Percentiles rank a stretch among this genome's conserved stretches.
Evolutionary conservation across 2,113 vertebrate genomes (phyloP).

Genomic region (Equus quagga): DNA sequence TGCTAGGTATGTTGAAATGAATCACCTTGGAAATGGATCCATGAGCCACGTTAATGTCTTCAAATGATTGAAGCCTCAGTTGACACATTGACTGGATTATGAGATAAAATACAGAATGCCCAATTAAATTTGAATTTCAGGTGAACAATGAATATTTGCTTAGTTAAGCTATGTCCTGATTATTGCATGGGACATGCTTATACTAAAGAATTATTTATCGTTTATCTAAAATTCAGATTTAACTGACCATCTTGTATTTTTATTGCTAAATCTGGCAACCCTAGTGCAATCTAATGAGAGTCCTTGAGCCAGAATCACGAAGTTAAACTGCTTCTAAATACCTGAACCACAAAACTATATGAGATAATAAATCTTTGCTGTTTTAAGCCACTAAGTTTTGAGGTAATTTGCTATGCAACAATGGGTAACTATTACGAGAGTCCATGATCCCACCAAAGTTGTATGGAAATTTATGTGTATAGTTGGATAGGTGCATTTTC

Average conservation of each 20-base stretch:
- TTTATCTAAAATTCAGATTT: background rate
- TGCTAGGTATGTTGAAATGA: background rate
- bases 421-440: background rate
- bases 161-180: background rate
- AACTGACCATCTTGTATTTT: background rate
- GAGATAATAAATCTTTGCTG: background rate
- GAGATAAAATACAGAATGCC: background rate
- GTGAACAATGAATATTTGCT: background rate
- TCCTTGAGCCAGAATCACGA: background rate
- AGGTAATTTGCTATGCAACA: slow-evolving; percentile 3
- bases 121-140: background rate
- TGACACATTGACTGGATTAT: background rate
- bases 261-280: background rate
- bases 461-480: background rate
- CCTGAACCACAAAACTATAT: background rate
- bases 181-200: background rate
- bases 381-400: slow-evolving; percentile 9
- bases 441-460: background rate
- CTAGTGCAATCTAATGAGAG: background rate
- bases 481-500: slow-evolving; percentile 9
- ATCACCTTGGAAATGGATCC: background rate
- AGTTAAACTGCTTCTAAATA: background rate
- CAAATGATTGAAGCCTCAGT: background rate
- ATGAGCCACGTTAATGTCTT: background rate
- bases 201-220: background rate